These are phyloP conservation scores for Sinhomidia bicolor DNA, from an alignment of 2,888 invertebrate species.

Conservation along the genomic window DNA sequence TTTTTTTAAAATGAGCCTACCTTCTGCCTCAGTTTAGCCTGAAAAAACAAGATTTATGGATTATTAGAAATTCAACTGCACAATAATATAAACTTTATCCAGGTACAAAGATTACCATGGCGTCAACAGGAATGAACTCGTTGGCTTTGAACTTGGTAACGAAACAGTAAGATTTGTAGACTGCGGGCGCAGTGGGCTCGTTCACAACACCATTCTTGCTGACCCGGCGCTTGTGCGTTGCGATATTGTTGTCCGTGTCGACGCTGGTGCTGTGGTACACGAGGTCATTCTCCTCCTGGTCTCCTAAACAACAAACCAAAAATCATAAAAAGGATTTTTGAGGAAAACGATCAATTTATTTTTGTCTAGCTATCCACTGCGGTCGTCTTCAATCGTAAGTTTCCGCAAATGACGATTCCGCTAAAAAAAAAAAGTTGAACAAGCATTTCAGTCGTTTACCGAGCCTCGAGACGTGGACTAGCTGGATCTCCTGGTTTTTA, in stretches of 20 bases:
- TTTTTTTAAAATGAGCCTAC: too few species aligned
- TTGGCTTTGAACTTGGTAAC: constrained; percentile 94
- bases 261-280: background rate
- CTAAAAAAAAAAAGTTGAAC: too few species aligned
- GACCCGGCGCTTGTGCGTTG: background rate
- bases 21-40: constrained; percentile 15
- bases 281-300: constrained; percentile 50
- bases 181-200: background rate
- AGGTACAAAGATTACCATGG: constrained; percentile 97
- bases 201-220: background rate
- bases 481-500: constrained; percentile 55
- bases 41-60: background rate
- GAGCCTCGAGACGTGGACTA: constrained; percentile 54
- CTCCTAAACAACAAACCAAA: too few species aligned
- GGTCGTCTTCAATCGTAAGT: too few species aligned
- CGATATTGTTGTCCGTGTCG: background rate
- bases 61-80: background rate
- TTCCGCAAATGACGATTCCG: too few species aligned
- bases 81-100: constrained; percentile 84
- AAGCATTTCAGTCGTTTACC: too few species aligned
- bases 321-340: too few species aligned
- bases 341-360: too few species aligned
- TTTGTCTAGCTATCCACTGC: too few species aligned
- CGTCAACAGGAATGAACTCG: constrained; percentile 94
- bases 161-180: constrained; percentile 85